These are phyloP conservation scores for Stenodema calcarata DNA, from an alignment of 2,888 invertebrate species.

Conservation along the genomic window DNA sequence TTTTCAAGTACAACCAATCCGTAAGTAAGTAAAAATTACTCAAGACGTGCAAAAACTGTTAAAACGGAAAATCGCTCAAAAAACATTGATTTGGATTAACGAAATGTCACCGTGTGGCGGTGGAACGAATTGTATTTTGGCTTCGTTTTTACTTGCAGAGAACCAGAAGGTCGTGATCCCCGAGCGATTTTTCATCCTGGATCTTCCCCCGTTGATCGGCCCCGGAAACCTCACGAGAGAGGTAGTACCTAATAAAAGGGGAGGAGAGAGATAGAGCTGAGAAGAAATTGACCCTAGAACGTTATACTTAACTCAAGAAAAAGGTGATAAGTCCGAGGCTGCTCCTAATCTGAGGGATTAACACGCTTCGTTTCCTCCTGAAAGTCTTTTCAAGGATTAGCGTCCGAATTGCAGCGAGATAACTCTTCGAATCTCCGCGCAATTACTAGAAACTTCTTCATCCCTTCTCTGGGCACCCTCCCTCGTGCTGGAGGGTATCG, in stretches of 20 bases:
- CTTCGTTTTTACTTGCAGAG: not conserved
- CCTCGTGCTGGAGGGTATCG: not conserved
- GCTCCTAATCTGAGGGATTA: not conserved
- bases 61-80: too few relatives aligned
- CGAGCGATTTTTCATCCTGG: not conserved
- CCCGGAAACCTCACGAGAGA: not conserved
- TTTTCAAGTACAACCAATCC: too few relatives aligned
- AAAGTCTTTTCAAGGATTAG: not conserved
- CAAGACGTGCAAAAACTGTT: too few relatives aligned
- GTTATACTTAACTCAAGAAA: not conserved
- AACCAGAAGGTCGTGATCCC: not conserved
- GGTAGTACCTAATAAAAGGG: not conserved
- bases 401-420: not conserved
- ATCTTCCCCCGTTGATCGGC: not conserved
- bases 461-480: not conserved
- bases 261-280: not conserved
- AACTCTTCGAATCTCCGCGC: not conserved
- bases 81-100: too few relatives aligned
- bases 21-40: too few relatives aligned
- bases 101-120: too few relatives aligned
- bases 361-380: not conserved
- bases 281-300: not conserved
- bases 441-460: not conserved
- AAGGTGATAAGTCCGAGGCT: not conserved
- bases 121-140: not conserved